These are phyloP conservation scores for Diceros bicornis DNA, from an alignment of 2,797 vertebrate species.

Conservation along the genomic window DNA sequence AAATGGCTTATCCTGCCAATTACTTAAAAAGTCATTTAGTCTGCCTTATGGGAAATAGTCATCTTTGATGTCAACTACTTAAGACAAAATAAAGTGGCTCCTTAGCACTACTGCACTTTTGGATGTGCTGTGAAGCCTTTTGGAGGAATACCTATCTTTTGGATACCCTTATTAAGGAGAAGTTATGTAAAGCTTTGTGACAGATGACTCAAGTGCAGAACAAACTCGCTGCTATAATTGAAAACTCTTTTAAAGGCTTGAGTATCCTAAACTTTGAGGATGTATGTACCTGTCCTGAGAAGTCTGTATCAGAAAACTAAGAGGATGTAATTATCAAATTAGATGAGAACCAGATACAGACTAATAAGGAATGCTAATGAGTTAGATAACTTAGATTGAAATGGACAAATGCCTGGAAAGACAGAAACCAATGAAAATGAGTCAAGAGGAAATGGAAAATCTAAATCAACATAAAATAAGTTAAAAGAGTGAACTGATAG, in stretches of 20 bases:
- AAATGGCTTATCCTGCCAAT: not conserved
- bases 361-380: not conserved
- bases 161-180: not conserved
- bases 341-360: conserved; percentile 17
- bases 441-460: not conserved
- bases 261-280: not conserved
- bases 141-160: not conserved
- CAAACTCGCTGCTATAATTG: not conserved
- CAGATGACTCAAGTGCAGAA: not conserved
- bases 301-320: not conserved
- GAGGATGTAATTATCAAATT: not conserved
- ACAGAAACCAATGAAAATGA: not conserved
- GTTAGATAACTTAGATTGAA: not conserved
- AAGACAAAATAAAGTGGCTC: not conserved
- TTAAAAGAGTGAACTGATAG: not conserved
- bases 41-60: not conserved
- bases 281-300: not conserved
- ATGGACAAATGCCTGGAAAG: not conserved
- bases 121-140: not conserved
- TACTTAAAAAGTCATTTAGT: not conserved
- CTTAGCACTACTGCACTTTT: not conserved
- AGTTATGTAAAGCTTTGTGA: not conserved
- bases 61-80: not conserved
- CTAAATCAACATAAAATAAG: not conserved
- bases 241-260: not conserved